Base-by-base conservation (phyloP, 2,888 invertebrate species). In the Agrotis clavis region DNA sequence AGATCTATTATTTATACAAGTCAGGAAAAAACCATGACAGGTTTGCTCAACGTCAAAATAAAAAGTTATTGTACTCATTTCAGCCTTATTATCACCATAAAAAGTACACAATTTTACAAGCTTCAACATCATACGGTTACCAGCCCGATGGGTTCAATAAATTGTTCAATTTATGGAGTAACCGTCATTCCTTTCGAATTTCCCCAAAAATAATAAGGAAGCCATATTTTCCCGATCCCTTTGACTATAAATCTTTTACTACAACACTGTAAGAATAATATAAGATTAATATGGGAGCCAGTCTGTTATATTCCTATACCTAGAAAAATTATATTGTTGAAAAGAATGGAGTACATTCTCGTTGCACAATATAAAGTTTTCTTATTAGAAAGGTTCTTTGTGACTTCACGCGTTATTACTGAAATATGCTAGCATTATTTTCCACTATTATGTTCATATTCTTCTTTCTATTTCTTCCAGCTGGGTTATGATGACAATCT, bases 221-320 rank as follows among this genome's bases (percentile, higher is more conserved):
- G 56, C 57, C 64, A 79, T 82, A 74, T 79, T 79, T 69, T 25
- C 14, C 4, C 63, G 66, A 54, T 73, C 69, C 64, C 47, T 76
- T 77, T 62, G 61, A 70, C 72, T 41, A 79, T 79, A 79, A 79
- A 82, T 81, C 77, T 71, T 70, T 67, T 73, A 74, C 71, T 57
- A 76, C 61, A 79, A 73, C 64, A 73, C 59, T 79, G 62, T 57
- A 54, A 63, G 71, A 70, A 79, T 75, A 75, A 82, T 62, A 79
- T 50, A 79, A 71, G 79, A 75, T 81, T 75, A 82, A 71, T 75
- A 62, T 57, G 50, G 35, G 19, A 18, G 14, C 47, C n/a, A 13
- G 7, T 47, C 47, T 48, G n/a, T 41, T 60, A 73, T 64, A 60
- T 64, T n/a, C n/a, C n/a, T n/a, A n/a, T 41, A 48, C n/a, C 11